Conservation (phyloP, 2,113 vertebrate genomes). For the Ifrita kowaldi region DNA sequence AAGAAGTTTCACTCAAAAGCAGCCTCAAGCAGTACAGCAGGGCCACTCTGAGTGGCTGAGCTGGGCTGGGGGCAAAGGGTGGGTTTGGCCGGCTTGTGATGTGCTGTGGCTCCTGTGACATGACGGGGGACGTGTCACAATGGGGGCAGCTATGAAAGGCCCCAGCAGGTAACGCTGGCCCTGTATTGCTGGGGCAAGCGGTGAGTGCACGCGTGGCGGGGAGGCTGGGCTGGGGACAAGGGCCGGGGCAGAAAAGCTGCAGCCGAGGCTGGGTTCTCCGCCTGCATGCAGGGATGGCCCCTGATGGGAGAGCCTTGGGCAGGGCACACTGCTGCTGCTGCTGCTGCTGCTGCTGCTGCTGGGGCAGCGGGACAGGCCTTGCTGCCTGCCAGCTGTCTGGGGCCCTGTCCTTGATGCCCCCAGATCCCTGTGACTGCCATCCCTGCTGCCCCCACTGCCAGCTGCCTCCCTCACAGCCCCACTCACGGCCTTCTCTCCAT, state of each 20-base stretch:
- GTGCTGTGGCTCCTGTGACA: too few species aligned
- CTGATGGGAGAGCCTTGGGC: background rate
- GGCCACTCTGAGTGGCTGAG: too few species aligned
- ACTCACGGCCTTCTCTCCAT: background rate
- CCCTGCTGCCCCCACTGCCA: background rate
- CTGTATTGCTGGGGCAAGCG: background rate
- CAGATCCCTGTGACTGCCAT: too few species aligned
- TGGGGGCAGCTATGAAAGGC: background rate
- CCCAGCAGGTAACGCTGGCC: background rate
- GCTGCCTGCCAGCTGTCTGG: background rate
- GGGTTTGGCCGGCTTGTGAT: too few species aligned
- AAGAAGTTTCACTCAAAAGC: too few species aligned
- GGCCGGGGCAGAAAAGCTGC: fast-evolving
- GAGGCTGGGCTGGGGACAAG: background rate
- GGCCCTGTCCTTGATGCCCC: background rate
- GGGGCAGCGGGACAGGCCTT: background rate
- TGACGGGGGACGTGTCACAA: background rate
- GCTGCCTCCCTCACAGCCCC: background rate
- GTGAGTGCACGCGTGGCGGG: fast-evolving
- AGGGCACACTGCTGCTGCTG: fast-evolving
- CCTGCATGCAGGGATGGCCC: background rate
- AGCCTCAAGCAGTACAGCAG: too few species aligned
- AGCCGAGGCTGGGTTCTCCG: fast-evolving
- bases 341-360: too few species aligned
- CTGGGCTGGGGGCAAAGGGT: too few species aligned